These are phyloP conservation scores for Bucco capensis DNA, from an alignment of 2,113 vertebrate genomes.

Conservation along the genomic window DNA sequence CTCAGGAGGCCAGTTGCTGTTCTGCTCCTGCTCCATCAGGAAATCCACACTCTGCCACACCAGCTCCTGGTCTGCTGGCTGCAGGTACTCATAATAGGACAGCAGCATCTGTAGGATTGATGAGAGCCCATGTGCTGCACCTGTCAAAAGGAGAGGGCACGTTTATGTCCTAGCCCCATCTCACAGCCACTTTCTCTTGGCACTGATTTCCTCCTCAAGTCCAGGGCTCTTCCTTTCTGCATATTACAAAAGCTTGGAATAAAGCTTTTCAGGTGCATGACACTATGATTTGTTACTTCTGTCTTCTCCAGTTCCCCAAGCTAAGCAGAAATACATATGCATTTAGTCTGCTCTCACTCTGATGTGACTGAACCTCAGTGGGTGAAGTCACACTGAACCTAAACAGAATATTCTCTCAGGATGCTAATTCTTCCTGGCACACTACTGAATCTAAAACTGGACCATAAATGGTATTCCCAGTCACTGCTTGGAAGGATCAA, in stretches of 20 bases:
- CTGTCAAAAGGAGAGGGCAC: constrained; percentile 40
- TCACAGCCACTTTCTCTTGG: neutral
- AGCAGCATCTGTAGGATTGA: constrained; percentile 90
- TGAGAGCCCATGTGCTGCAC: constrained; percentile 87
- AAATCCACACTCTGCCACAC: constrained; percentile 91
- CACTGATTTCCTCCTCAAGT: neutral
- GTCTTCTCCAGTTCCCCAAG: neutral
- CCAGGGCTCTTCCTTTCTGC: neutral
- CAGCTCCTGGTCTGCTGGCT: constrained; percentile 81
- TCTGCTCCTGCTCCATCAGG: constrained; percentile 90
- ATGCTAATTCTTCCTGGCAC: neutral
- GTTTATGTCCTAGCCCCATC: neutral
- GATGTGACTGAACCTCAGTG: neutral
- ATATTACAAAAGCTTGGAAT: neutral
- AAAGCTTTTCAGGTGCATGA: neutral
- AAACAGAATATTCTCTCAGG: neutral
- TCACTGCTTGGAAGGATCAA: neutral
- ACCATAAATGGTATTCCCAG: neutral
- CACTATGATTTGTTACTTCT: neutral
- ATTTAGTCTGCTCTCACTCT: neutral
- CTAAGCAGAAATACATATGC: neutral
- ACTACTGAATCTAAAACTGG: neutral
- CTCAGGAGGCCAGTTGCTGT: constrained; percentile 89
- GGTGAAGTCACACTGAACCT: neutral
- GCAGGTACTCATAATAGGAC: constrained; percentile 85